Conservation (phyloP, 2,113 vertebrate genomes). For the Protomyctophum bolini region DNA sequence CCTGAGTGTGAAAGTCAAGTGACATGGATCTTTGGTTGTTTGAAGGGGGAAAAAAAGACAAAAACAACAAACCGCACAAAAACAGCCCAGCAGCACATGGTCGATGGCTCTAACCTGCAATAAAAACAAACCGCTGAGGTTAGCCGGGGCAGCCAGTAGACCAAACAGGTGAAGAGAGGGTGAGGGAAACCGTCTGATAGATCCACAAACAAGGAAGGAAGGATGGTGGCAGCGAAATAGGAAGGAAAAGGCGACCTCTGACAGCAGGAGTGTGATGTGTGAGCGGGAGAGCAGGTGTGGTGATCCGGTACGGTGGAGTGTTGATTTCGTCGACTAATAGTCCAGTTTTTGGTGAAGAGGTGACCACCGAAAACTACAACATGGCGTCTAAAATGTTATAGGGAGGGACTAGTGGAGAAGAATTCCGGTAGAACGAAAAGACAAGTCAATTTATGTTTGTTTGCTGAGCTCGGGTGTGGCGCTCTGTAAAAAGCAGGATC, state of each 20-base stretch:
- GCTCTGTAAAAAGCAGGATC: too few species aligned
- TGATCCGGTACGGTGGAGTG: too few species aligned
- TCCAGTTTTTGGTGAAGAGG: too few species aligned
- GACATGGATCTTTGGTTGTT: slow-evolving; percentile 42
- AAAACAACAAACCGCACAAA: not conserved
- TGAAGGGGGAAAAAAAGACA: not conserved
- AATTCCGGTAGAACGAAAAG: too few species aligned
- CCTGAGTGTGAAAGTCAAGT: not conserved
- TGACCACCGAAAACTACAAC: too few species aligned
- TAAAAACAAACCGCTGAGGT: slow-evolving; percentile 27
- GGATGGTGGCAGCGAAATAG: not conserved
- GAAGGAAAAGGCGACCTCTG: not conserved
- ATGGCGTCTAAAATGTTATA: too few species aligned
- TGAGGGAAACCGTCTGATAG: slow-evolving; percentile 8
- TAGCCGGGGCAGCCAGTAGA: not conserved
- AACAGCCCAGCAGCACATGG: not conserved
- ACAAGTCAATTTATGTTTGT: too few species aligned
- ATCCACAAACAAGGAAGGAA: not conserved
- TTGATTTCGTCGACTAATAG: too few species aligned
- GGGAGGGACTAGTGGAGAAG: too few species aligned
- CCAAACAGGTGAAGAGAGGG: not conserved
- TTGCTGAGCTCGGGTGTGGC: too few species aligned
- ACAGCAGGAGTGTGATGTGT: too few species aligned
- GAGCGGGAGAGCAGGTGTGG: too few species aligned
- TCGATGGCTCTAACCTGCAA: slow-evolving; percentile 26